A percentile compares a stretch with the other conserved stretches of the same genome.
These are phyloP conservation scores for Acyrthosiphon pisum DNA, from an alignment of 1,140 invertebrate genomes.

Conservation along the genomic window DNA sequence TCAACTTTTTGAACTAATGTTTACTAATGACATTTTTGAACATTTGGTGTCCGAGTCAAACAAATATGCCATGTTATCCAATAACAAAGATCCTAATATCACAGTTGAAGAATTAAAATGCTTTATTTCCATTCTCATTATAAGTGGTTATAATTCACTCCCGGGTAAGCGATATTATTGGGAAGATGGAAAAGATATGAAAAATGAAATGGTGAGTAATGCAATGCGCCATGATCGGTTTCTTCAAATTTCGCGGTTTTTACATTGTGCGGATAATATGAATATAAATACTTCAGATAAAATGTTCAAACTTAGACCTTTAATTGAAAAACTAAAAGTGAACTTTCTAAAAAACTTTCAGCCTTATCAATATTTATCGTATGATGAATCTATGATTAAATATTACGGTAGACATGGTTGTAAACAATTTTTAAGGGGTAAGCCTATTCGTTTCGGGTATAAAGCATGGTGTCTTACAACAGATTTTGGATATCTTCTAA, in stretches of 20 bases:
- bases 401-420: conserved; percentile 58
- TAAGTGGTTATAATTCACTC: conserved; percentile 59
- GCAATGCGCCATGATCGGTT: conserved; percentile 58
- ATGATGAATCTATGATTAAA: conserved; percentile 58
- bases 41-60: conserved; percentile 9
- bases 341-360: background rate
- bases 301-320: conserved; percentile 57
- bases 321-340: conserved; percentile 56
- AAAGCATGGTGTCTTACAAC: conserved; percentile 57
- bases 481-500: conserved; percentile 55
- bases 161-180: conserved; percentile 59
- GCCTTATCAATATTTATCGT: background rate
- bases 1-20: background rate
- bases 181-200: conserved; percentile 57
- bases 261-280: conserved; percentile 58
- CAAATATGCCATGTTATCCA: conserved; percentile 44
- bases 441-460: conserved; percentile 59
- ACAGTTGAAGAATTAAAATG: conserved; percentile 58
- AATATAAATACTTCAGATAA: conserved; percentile 57
- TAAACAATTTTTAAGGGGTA: conserved; percentile 59
- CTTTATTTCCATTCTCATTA: conserved; percentile 59
- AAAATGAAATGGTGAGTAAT: conserved; percentile 57
- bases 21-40: conserved; percentile 39
- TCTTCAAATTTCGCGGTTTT: conserved; percentile 55
- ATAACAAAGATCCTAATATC: conserved; percentile 57